phyloP scores from a whole-genome alignment of 2,113 vertebrate species.

The Orthonyx spaldingii region DNA sequence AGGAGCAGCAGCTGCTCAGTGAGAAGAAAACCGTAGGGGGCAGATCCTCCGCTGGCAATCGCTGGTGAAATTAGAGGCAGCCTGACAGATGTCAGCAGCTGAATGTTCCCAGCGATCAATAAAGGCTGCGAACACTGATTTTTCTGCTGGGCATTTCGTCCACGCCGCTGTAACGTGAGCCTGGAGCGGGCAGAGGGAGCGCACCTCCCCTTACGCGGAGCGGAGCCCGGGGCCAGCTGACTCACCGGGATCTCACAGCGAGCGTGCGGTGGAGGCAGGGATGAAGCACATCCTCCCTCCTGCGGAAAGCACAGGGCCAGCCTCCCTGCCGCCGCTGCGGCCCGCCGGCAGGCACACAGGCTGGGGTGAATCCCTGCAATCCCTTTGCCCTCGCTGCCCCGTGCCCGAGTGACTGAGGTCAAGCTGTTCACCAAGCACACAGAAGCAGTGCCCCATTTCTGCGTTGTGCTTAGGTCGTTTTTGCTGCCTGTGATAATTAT shows the following conservation, averaged over 20 bases:
- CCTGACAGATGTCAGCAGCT: not conserved
- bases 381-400: not conserved
- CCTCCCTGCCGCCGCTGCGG: accelerated
- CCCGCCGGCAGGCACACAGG: not conserved
- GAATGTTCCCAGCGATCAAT: not conserved
- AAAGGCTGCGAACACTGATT: accelerated
- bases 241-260: not conserved
- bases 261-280: not conserved
- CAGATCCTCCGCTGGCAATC: not conserved
- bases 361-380: not conserved
- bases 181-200: accelerated
- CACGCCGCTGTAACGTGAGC: not conserved
- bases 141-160: accelerated
- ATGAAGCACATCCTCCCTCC: not conserved
- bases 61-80: not conserved
- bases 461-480: not conserved
- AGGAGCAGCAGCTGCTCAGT: constrained; percentile 22
- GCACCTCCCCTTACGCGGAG: accelerated
- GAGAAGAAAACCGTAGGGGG: not conserved
- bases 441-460: not conserved
- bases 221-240: not conserved
- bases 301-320: not conserved
- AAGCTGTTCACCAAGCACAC: not conserved
- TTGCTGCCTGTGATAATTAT: not conserved
- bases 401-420: not conserved